Percentiles rank a stretch among this genome's conserved stretches.
Evolutionary conservation across 2,113 vertebrate genomes (phyloP).

Genomic region (Colaptes auratus): DNA sequence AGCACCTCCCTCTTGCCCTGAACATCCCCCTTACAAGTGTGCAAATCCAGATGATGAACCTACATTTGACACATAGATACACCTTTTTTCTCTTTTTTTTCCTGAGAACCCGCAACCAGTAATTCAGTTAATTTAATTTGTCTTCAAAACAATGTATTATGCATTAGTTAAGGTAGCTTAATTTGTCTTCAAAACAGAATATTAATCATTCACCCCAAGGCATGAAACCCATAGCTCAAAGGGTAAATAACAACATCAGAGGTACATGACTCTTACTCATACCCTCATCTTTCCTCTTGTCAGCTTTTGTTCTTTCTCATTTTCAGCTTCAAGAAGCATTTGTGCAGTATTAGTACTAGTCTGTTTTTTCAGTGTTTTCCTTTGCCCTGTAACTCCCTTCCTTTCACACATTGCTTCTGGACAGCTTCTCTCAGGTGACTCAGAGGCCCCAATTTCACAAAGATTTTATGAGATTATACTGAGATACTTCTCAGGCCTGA

Average conservation of each 20-base stretch:
- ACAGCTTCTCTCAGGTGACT: slow-evolving; percentile 48
- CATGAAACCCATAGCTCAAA: neutral
- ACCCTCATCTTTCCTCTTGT: slow-evolving; percentile 2
- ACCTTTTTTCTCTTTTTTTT: neutral
- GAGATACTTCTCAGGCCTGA: slow-evolving; percentile 15
- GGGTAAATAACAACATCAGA: slow-evolving; percentile 37
- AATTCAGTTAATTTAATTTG: slow-evolving; percentile 51
- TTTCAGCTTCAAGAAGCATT: slow-evolving; percentile 39
- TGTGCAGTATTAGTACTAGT: neutral
- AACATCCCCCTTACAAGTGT: neutral
- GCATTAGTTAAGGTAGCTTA: slow-evolving; percentile 54
- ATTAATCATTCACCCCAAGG: slow-evolving; percentile 49
- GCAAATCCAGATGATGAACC: neutral
- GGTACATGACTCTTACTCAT: slow-evolving; percentile 52
- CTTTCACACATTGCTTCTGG: slow-evolving; percentile 27
- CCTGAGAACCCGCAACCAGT: slow-evolving; percentile 7
- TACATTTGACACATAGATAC: neutral
- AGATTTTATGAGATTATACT: neutral
- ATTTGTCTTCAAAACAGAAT: slow-evolving; percentile 65
- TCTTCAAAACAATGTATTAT: slow-evolving; percentile 47
- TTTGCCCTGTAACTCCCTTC: slow-evolving; percentile 34
- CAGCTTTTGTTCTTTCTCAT: slow-evolving; percentile 31
- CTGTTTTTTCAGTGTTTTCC: slow-evolving; percentile 51
- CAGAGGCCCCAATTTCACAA: neutral
- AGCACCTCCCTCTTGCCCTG: neutral